phyloP scores from a whole-genome alignment of 2,797 vertebrate genomes.

The Muraenolepis orangiensis region DNA sequence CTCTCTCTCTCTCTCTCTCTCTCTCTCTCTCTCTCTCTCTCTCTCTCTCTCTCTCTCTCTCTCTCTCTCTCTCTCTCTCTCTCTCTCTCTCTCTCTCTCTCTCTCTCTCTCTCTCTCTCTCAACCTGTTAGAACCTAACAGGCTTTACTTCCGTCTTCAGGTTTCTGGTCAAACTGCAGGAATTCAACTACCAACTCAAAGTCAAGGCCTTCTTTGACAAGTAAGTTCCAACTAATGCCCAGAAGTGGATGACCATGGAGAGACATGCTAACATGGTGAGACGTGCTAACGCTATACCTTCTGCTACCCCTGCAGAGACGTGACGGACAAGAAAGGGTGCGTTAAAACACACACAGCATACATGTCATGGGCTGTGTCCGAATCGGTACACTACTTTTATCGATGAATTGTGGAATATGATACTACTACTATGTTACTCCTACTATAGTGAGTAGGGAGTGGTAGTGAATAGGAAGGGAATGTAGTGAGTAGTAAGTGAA shows the following conservation, averaged over 20 bases:
- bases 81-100: neutral
- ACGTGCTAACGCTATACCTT: neutral
- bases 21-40: neutral
- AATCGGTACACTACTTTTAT: no score
- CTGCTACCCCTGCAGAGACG: constrained; percentile 74
- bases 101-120: neutral
- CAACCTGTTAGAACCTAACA: no score
- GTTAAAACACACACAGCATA: constrained; percentile 37
- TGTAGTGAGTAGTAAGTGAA: no score
- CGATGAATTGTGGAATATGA: no score
- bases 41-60: neutral
- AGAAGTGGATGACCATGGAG: neutral
- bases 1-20: neutral
- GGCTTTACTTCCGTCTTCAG: constrained; percentile 56
- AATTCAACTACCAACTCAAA: constrained; percentile 93
- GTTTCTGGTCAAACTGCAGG: constrained; percentile 89
- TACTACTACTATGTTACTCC: no score
- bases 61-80: neutral
- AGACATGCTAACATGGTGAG: neutral
- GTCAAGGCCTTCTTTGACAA: constrained; percentile 94
- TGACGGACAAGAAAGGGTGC: constrained; percentile 88
- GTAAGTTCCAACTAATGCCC: constrained; percentile 74
- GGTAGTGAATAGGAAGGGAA: no score
- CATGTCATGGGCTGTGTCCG: no score
- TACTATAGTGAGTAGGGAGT: no score